Percentiles rank a stretch among this genome's conserved stretches.
Conservation (phyloP, 1,140 invertebrate genomes). For the Brachionus manjavacas region DNA sequence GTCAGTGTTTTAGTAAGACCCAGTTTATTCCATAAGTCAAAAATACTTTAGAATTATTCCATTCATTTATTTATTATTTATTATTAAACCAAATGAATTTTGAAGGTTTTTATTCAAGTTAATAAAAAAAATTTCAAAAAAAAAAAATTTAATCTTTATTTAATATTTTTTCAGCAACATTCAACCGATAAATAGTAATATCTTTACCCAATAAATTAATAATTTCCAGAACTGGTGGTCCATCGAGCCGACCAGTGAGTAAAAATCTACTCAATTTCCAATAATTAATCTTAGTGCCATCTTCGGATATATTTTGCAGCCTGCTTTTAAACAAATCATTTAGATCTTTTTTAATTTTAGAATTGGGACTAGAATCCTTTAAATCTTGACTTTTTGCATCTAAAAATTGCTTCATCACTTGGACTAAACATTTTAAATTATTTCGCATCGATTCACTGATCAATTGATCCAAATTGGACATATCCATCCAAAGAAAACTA, state of each 20-base stretch:
- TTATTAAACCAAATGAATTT: no score
- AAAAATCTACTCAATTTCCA: slow-evolving; percentile 35
- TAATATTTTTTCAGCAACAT: slow-evolving; percentile 40
- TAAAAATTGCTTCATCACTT: background rate
- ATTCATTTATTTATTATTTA: no score
- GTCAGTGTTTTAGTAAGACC: no score
- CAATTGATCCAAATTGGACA: background rate
- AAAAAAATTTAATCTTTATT: slow-evolving; percentile 9
- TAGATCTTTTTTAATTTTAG: slow-evolving; percentile 11
- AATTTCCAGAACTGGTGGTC: slow-evolving; percentile 27
- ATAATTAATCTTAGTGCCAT: background rate
- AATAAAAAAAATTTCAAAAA: background rate
- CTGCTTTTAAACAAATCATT: slow-evolving; percentile 3
- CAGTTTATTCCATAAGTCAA: no score
- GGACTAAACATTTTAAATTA: background rate
- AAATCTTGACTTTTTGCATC: background rate
- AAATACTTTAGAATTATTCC: no score
- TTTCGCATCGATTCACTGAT: background rate
- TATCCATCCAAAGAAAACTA: slow-evolving; percentile 24
- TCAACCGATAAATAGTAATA: background rate
- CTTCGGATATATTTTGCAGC: background rate
- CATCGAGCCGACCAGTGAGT: slow-evolving; percentile 12
- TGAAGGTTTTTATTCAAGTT: background rate
- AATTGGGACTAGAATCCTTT: background rate
- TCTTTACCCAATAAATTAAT: slow-evolving; percentile 32